Conservation (phyloP, 2,113 vertebrate genomes). For the Eleginops maclovinus region DNA sequence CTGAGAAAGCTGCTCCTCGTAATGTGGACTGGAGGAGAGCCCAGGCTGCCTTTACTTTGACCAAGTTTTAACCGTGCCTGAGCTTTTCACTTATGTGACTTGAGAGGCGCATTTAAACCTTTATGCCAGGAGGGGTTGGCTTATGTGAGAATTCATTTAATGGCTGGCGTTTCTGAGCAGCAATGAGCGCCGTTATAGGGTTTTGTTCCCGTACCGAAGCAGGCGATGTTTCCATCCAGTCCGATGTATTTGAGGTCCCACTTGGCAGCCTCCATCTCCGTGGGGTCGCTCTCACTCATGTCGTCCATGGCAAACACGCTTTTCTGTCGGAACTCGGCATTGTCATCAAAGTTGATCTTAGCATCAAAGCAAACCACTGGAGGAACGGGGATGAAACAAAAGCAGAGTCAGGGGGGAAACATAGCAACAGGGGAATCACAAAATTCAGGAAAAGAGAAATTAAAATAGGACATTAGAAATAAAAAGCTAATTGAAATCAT, state of each 20-base stretch:
- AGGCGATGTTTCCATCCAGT: constrained; percentile 98
- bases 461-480: constrained; percentile 18
- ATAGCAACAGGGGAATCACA: constrained; percentile 6
- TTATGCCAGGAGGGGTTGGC: constrained; percentile 15
- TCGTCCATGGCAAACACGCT: constrained; percentile 97
- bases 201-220: constrained; percentile 89
- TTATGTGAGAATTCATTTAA: constrained; percentile 27
- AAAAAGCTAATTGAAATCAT: constrained; percentile 35
- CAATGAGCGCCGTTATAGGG: background rate
- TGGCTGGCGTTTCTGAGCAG: background rate
- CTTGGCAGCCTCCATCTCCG: constrained; percentile 94
- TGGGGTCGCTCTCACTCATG: constrained; percentile 93
- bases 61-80: constrained; percentile 69
- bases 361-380: constrained; percentile 99
- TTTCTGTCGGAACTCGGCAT: constrained; percentile 98
- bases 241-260: constrained; percentile 98
- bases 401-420: constrained; percentile 28
- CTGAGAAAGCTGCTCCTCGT: constrained; percentile 73
- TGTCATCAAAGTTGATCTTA: constrained; percentile 99
- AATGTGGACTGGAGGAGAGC: constrained; percentile 71
- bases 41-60: constrained; percentile 66
- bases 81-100: constrained; percentile 59
- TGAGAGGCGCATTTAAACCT: constrained; percentile 55
- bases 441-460: background rate
- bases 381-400: constrained; percentile 27